A percentile compares a stretch with the other conserved stretches of the same genome.
phyloP scores from a whole-genome alignment of 2,797 vertebrate species.

The Centropyge bicolor region DNA sequence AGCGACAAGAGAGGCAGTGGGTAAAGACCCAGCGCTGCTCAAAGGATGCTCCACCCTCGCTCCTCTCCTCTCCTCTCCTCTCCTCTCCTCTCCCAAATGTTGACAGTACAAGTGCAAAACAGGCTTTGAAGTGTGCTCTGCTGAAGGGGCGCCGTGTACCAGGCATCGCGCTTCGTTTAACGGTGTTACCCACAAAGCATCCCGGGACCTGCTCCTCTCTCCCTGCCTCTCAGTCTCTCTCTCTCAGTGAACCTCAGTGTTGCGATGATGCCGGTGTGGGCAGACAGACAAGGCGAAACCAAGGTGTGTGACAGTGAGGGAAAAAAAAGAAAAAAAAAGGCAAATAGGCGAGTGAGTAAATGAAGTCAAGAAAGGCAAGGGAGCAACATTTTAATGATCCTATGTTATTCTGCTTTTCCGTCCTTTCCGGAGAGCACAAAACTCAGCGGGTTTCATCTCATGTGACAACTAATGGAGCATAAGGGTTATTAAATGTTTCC shows the following conservation, averaged over 20 bases:
- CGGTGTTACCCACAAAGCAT: constrained; percentile 81
- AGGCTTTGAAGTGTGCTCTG: constrained; percentile 85
- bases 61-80: constrained; percentile 70
- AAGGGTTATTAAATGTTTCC: constrained; percentile 84
- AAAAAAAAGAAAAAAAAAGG: constrained; percentile 62
- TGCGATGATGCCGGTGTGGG: constrained; percentile 81
- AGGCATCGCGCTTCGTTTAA: constrained; percentile 80
- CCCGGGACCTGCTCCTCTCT: constrained; percentile 79
- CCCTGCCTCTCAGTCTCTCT: constrained; percentile 53
- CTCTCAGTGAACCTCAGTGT: constrained; percentile 64
- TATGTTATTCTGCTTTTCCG: constrained; percentile 73
- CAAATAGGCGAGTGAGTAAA: constrained; percentile 79
- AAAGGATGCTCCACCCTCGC: constrained; percentile 86
- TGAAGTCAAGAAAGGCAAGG: constrained; percentile 67
- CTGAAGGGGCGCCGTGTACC: constrained; percentile 79
- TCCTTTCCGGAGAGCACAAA: constrained; percentile 55
- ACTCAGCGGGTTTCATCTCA: constrained; percentile 78
- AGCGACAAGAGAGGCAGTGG: constrained; percentile 77
- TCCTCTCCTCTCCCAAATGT: constrained; percentile 80
- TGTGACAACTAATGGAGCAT: constrained; percentile 82
- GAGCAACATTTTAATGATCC: constrained; percentile 82
- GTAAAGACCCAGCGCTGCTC: constrained; percentile 85
- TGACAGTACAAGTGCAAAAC: constrained; percentile 88
- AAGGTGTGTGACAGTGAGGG: constrained; percentile 64
- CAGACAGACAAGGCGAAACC: constrained; percentile 59